A percentile compares a stretch with the other conserved stretches of the same genome.
Evolutionary conservation across 2,797 vertebrate genomes (phyloP).

Genomic region (Anabacerthia variegaticeps): DNA sequence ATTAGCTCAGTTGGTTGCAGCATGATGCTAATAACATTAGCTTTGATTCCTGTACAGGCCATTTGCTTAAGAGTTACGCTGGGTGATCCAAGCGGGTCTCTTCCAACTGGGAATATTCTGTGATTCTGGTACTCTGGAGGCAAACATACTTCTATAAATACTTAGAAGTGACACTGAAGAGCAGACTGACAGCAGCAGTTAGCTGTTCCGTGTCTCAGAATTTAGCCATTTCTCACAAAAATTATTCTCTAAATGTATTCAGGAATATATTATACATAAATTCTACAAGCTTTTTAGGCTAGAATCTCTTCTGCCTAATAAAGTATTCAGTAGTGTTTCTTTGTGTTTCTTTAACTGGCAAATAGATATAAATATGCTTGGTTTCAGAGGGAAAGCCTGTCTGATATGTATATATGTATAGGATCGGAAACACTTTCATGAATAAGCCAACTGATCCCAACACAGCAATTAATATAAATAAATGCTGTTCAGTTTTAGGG

Average conservation of each 20-base stretch:
- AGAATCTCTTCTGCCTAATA: conserved; percentile 30
- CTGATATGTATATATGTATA: background rate
- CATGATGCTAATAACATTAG: background rate
- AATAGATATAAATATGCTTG: background rate
- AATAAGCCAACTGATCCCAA: background rate
- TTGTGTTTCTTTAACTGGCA: conserved; percentile 33
- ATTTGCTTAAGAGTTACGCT: background rate
- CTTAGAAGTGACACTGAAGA: conserved; percentile 2
- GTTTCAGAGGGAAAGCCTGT: conserved; percentile 17
- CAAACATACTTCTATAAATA: background rate
- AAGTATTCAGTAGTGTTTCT: conserved; percentile 5
- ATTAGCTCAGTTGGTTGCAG: background rate
- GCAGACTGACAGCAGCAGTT: background rate
- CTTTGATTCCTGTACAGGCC: background rate
- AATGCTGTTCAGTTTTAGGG: background rate
- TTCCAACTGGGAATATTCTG: background rate
- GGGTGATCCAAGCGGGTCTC: background rate
- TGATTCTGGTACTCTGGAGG: background rate
- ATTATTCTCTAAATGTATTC: conserved; percentile 19
- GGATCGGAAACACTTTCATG: background rate
- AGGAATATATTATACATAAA: background rate
- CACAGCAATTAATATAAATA: background rate
- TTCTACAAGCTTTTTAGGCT: conserved; percentile 18
- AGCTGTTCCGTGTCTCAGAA: conserved; percentile 2
- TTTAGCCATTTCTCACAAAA: conserved; percentile 5